Evolutionary conservation across 1,140 invertebrate genomes (phyloP), one percentile per base, ranked within the genome.

Genomic region (Globodera rostochiensis): DNA sequence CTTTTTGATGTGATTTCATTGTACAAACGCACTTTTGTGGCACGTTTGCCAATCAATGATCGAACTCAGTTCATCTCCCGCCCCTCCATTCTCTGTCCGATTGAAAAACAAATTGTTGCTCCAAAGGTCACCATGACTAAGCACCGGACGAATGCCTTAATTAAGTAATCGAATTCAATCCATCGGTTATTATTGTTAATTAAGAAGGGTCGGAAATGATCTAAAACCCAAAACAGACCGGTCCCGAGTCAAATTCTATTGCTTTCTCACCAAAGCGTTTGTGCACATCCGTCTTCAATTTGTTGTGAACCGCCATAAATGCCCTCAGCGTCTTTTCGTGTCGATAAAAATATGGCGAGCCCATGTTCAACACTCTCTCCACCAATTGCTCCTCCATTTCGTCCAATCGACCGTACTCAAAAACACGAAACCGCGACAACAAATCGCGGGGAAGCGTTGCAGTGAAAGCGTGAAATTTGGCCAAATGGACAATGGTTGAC

Each of bases 1-100:
- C 21, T 47, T 50, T 80, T 45, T 4, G 36, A 15, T 60, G 19
- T 19, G 11, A 64, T 1, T 60, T 60, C 19, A 13, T 11, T 15
- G 15, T 19, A 15, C 5, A 13, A 13, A 64, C 57, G 11, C 57
- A 80, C 79, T 80, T 46, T 36, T 9, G 19, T 80, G 79, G 19
- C 60, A 64, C n/a, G 71, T 79, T 74, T 82, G 81, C 81, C 81
- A 82, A 15, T 82, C 81, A 25, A 82, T n/a, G 73, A 82, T 82
- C 25, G 79, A 60, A 36, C 19, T 46, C 69, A 82, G 45, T 53
- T 84, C 25, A 21, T 82, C 67, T 9, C 73, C 73, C 25, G 50
- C 19, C 46, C 49, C 66, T 9, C 79, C 79, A 13, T 80, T 9
- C 1, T 50, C 46, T n/a, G 19, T 53, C 36, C 13, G 25, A 13